phyloP scores from a whole-genome alignment of 2,797 vertebrate genomes.

The Oceanodroma leucorhoa region DNA sequence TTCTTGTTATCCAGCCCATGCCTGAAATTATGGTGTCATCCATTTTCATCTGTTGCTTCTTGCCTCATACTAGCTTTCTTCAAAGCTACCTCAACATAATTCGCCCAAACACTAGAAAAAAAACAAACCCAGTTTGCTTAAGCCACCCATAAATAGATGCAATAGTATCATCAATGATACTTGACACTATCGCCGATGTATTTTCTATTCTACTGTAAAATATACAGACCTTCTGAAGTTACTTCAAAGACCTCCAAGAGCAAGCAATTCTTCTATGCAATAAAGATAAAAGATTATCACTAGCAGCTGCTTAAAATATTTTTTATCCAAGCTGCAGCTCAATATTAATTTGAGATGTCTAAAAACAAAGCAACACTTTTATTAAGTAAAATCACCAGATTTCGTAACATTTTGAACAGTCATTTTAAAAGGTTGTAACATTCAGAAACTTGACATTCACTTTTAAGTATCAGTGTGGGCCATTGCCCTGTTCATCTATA shows the following conservation, averaged over 20 bases:
- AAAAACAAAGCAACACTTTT: background rate
- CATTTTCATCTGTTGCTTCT: background rate
- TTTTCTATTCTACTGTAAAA: background rate
- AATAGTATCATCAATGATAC: background rate
- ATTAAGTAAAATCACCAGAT: background rate
- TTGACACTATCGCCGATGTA: background rate
- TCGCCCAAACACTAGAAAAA: rapidly evolving
- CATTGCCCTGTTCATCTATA: background rate
- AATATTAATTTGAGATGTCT: background rate
- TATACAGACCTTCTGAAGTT: background rate
- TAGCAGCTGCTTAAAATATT: background rate
- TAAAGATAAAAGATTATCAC: background rate
- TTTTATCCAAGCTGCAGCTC: background rate
- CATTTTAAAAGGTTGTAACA: background rate
- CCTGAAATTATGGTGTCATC: background rate
- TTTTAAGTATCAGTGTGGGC: background rate
- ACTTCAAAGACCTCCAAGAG: background rate
- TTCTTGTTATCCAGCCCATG: background rate
- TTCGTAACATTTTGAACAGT: background rate
- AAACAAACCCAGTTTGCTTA: background rate
- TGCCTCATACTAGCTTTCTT: background rate
- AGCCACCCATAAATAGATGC: background rate
- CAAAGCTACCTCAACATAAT: background rate
- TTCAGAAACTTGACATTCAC: background rate
- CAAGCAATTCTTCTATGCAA: background rate